Conservation (phyloP, 2,113 vertebrate genomes). For the Chaetodon trifascialis region DNA sequence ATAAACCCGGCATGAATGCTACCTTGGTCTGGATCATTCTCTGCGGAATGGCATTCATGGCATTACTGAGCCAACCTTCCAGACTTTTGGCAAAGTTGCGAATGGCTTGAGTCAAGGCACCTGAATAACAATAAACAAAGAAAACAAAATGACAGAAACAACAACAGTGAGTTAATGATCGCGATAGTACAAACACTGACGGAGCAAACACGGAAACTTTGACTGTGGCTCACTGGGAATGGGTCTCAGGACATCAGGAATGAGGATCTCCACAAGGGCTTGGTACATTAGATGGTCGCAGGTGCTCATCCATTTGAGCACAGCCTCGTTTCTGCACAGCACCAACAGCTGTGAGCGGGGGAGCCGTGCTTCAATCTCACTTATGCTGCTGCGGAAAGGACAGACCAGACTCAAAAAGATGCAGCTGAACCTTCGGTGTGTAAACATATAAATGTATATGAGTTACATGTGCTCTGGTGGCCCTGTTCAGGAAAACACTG, state of each 20-base stretch:
- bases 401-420: neutral
- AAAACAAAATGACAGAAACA: neutral
- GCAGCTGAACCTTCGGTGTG: neutral
- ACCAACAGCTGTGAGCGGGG: slow-evolving; percentile 88
- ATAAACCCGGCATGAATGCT: neutral
- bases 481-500: neutral
- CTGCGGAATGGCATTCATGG: slow-evolving; percentile 94
- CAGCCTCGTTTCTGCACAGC: slow-evolving; percentile 90
- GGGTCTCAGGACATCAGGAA: slow-evolving; percentile 96
- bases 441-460: neutral
- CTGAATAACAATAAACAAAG: slow-evolving; percentile 73
- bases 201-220: neutral
- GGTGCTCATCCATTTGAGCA: slow-evolving; percentile 96
- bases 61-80: slow-evolving; percentile 96
- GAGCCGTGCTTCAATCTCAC: slow-evolving; percentile 88
- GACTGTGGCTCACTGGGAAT: slow-evolving; percentile 92
- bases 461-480: neutral
- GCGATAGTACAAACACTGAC: neutral
- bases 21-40: slow-evolving; percentile 97
- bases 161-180: neutral
- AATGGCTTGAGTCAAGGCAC: slow-evolving; percentile 98
- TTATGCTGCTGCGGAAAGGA: slow-evolving; percentile 80
- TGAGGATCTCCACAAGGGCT: slow-evolving; percentile 97
- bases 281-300: slow-evolving; percentile 99
- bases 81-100: slow-evolving; percentile 99